Evolutionary conservation across 2,888 invertebrate species (phyloP), one percentile per base, ranked within the genome.

Genomic region (Rhingia rostrata): DNA sequence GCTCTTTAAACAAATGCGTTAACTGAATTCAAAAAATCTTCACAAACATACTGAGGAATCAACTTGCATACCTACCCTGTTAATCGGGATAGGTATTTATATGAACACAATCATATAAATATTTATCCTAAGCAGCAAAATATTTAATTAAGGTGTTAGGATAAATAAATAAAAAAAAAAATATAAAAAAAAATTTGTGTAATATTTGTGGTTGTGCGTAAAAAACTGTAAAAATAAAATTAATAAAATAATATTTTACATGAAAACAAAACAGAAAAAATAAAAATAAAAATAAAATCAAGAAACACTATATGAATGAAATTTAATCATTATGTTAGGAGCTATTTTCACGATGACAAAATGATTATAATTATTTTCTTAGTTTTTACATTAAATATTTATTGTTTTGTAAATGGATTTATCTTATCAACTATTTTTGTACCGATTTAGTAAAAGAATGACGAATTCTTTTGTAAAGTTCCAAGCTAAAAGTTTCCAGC

Each of bases 151-250:
- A 56, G 54, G 53, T 49, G 37, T 79, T 61, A 77, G 69, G 56
- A 49, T 78, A 56, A 63, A 61, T 53, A 61, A 54, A 67, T 60
- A 53, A 51, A 66, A 35, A 47, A 56, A 70, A 82, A 77, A 74
- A 83, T 79, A 74, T 58, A 56, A 70, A 82, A 77, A 74, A 83
- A 74, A 74, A 58, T 84, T 84, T 74, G 79, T 84, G 74, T 80
- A 84, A 79, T 74, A 84, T 84, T 84, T 75, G 84, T 84, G 84
- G 84, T 84, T 84, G 84, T 84, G 84, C 84, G 74, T 75, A 80
- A 84, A 49, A 83, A 73, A 83, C 32, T 81, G 69, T 81, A 84
- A 67, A 78, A 72, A 64, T 41, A 41, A 39, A 83, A 78, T 78
- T 32, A 78, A 67, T 83, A 83, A 69, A 84, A 78, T 41, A 70